phyloP scores from a whole-genome alignment of 2,113 vertebrate species.

The Paramisgurnus dabryanus region DNA sequence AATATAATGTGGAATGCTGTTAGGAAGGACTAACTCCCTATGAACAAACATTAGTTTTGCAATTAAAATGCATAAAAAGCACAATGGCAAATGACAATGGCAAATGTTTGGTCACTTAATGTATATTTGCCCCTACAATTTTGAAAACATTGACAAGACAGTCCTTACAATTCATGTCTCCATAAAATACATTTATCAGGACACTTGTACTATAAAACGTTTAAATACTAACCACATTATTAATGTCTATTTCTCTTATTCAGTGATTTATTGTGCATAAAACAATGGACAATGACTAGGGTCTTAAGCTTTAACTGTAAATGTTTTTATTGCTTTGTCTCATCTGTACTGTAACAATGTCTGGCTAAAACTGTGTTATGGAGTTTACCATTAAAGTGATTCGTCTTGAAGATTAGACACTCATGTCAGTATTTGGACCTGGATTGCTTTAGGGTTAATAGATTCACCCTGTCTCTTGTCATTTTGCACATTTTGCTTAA shows the following conservation, averaged over 20 bases:
- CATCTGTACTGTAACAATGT: background rate
- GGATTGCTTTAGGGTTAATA: background rate
- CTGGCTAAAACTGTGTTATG: background rate
- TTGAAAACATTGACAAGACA: background rate
- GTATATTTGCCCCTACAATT: background rate
- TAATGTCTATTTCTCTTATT: background rate
- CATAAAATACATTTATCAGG: conserved; percentile 7
- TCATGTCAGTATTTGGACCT: conserved; percentile 7
- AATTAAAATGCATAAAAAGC: too few relatives aligned
- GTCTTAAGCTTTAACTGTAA: background rate
- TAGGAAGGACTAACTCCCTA: too few relatives aligned
- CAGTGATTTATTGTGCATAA: background rate
- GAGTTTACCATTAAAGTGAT: background rate
- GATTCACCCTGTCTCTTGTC: conserved; percentile 11
- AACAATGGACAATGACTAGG: background rate
- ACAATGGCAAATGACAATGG: too few relatives aligned
- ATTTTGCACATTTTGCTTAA: conserved; percentile 28
- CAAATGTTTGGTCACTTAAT: background rate
- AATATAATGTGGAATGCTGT: too few relatives aligned
- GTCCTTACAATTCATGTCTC: background rate
- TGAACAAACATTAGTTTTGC: too few relatives aligned
- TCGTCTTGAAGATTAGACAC: background rate
- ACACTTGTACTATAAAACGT: background rate
- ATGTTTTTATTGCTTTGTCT: background rate
- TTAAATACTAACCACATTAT: too few relatives aligned